phyloP scores from a whole-genome alignment of 2,888 invertebrate genomes.

The Octodonta nipae region DNA sequence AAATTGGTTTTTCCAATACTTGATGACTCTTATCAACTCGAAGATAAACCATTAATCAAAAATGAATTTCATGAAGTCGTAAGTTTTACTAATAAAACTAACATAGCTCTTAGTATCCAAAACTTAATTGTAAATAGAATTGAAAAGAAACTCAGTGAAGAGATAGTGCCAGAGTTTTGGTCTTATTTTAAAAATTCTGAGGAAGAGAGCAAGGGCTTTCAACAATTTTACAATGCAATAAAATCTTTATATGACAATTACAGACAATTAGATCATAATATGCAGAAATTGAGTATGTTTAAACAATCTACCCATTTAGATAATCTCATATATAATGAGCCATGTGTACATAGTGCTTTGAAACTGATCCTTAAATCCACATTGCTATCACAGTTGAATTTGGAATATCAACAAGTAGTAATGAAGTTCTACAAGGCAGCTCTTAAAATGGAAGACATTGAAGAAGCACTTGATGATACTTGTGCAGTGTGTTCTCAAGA shows the following conservation, averaged over 20 bases:
- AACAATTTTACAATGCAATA: conserved; percentile 53
- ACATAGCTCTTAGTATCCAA: no score
- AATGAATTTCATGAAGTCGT: no score
- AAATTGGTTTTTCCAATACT: no score
- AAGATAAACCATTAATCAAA: no score
- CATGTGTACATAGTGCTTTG: conserved; percentile 43
- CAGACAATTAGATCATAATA: conserved; percentile 40
- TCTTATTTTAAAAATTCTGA: conserved; percentile 43
- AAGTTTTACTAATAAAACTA: no score
- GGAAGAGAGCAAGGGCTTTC: conserved; percentile 46
- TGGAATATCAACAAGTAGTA: conserved; percentile 55
- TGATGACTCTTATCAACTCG: no score
- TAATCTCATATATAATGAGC: conserved; percentile 42
- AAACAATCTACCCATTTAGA: conserved; percentile 36
- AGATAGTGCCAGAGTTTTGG: conserved; percentile 54
- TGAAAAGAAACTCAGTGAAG: no score
- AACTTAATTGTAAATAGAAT: no score
- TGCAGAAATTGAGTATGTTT: conserved; percentile 43
- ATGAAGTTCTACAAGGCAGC: conserved; percentile 65
- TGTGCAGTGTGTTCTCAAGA: conserved; percentile 65
- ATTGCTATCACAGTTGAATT: conserved; percentile 56
- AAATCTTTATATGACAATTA: conserved; percentile 47
- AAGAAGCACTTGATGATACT: conserved; percentile 33
- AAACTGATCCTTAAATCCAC: conserved; percentile 52
- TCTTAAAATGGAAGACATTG: conserved; percentile 39